Evolutionary conservation across 2,113 vertebrate genomes (phyloP).

Genomic region (Ibidorhyncha struthersii): DNA sequence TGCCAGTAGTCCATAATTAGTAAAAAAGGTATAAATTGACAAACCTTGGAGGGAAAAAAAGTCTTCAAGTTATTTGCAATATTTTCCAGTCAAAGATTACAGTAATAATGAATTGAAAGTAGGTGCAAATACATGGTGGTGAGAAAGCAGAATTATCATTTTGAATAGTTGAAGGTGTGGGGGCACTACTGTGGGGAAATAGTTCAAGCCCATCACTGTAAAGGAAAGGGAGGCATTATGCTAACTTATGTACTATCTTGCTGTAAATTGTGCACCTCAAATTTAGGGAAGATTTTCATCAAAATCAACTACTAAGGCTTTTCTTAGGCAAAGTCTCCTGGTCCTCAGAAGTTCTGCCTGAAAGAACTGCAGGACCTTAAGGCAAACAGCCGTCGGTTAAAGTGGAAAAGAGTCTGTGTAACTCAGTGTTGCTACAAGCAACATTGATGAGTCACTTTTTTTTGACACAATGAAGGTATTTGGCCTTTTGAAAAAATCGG

Average conservation of each 20-base stretch:
- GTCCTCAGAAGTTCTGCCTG: neutral
- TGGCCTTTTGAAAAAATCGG: neutral
- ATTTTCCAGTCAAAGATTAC: neutral
- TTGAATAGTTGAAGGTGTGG: neutral
- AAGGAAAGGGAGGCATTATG: neutral
- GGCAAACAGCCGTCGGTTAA: neutral
- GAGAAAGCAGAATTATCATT: neutral
- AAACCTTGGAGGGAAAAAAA: neutral
- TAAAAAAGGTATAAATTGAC: neutral
- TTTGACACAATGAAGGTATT: neutral
- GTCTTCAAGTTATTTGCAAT: neutral
- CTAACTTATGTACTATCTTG: accelerated
- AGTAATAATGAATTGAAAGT: neutral
- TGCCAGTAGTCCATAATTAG: neutral
- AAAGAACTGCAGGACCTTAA: neutral
- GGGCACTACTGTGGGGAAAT: neutral
- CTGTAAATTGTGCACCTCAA: accelerated
- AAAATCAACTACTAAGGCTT: neutral
- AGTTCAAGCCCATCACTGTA: neutral
- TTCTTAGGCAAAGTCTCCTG: neutral
- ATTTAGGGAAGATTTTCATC: neutral
- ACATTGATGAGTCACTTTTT: accelerated
- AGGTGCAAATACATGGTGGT: neutral
- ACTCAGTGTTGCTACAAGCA: neutral
- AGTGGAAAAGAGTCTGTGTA: neutral